Percentiles rank a stretch among this genome's conserved stretches.
These are phyloP conservation scores for Garrulus glandarius DNA, from an alignment of 2,797 vertebrate genomes.

Conservation along the genomic window DNA sequence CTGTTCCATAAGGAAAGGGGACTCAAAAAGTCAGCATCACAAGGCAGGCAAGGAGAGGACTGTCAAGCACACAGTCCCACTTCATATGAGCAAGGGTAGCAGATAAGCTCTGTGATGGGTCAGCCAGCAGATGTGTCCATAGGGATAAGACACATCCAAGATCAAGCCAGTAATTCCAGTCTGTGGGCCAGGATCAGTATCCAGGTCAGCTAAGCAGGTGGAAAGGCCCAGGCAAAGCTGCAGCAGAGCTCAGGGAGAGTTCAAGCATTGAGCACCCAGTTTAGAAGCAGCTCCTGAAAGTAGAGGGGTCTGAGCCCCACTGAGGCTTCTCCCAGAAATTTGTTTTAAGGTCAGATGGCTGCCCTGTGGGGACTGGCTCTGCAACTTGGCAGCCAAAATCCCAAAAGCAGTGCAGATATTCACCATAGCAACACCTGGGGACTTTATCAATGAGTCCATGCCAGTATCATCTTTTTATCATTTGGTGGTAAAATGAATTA, in stretches of 20 bases:
- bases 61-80: background rate
- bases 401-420: background rate
- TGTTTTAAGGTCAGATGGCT: background rate
- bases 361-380: background rate
- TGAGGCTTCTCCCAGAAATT: background rate
- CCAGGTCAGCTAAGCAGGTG: background rate
- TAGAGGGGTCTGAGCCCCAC: fast-evolving
- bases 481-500: background rate
- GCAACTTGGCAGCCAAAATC: background rate
- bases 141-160: background rate
- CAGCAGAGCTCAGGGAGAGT: background rate
- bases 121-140: background rate
- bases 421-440: background rate
- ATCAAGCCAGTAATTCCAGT: background rate
- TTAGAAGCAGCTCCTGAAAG: background rate
- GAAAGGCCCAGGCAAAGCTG: background rate
- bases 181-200: background rate
- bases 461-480: fast-evolving
- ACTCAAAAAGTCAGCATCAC: background rate
- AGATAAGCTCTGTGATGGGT: background rate
- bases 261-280: background rate
- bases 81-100: background rate
- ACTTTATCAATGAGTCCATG: background rate
- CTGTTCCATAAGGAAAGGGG: background rate
- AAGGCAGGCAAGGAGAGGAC: background rate